phyloP scores from a whole-genome alignment of 2,797 vertebrate species.

The Coregonus suidteri region DNA sequence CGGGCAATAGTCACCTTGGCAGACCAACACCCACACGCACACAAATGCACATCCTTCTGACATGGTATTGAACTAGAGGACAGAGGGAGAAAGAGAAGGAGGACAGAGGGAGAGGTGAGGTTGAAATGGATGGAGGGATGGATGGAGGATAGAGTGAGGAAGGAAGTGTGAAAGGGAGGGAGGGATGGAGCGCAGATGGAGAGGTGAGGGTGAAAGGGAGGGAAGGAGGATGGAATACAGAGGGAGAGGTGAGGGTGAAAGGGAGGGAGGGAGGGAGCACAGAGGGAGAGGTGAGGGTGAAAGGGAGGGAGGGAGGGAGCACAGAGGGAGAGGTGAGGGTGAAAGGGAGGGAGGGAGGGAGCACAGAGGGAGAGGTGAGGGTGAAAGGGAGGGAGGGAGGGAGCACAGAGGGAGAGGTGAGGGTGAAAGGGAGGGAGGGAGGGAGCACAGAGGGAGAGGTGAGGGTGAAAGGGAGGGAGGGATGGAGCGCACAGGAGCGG shows the following conservation, averaged over 20 bases:
- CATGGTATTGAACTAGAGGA: slow-evolving; percentile 53
- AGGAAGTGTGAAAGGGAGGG: no score
- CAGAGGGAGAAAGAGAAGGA: slow-evolving; percentile 10
- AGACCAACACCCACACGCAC: background rate
- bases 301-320: slow-evolving; percentile 9
- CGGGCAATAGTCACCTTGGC: background rate
- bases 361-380: background rate
- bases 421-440: background rate
- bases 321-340: background rate
- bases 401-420: background rate
- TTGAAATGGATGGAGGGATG: no score
- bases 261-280: background rate
- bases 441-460: no score
- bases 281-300: background rate
- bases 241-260: background rate
- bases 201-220: no score
- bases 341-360: no score
- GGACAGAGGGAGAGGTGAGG: no score
- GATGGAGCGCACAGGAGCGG: fast-evolving
- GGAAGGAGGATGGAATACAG: background rate
- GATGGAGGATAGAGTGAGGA: no score
- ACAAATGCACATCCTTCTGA: slow-evolving; percentile 34
- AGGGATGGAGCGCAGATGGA: no score
- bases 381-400: background rate
- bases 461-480: no score